Conservation (phyloP, 2,888 invertebrate species). For the Leptinotarsa haldemani region DNA sequence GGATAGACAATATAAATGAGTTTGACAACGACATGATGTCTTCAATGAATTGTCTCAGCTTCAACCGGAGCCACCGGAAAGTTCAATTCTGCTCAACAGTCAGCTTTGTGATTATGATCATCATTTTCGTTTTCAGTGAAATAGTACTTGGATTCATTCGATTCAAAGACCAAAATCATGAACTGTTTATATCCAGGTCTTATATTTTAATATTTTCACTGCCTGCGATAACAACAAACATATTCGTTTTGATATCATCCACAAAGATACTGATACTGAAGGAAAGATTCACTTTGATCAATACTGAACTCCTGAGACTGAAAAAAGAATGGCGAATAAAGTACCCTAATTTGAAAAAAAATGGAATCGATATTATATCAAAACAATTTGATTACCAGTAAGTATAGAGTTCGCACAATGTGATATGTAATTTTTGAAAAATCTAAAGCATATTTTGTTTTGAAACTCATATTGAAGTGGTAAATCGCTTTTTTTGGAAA, state of each 20-base stretch:
- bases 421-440: too few relatives aligned
- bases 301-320: background rate
- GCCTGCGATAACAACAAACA: background rate
- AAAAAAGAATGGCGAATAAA: background rate
- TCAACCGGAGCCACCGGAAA: background rate
- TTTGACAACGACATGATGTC: background rate
- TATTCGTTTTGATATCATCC: background rate
- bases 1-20: background rate
- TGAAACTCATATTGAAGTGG: too few relatives aligned
- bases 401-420: background rate
- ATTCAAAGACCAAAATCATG: background rate
- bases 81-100: background rate
- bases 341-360: background rate
- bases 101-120: background rate
- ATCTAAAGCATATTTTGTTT: too few relatives aligned
- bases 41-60: background rate
- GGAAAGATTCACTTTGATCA: slow-evolving; percentile 2
- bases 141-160: background rate
- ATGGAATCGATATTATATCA: background rate
- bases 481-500: too few relatives aligned
- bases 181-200: background rate
- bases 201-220: background rate
- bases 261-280: background rate
- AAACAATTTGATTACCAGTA: slow-evolving; percentile 2
- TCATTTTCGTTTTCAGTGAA: background rate